Evolutionary conservation across 2,113 vertebrate genomes (phyloP), one percentile per base, ranked within the genome.

Genomic region (Murina feae): DNA sequence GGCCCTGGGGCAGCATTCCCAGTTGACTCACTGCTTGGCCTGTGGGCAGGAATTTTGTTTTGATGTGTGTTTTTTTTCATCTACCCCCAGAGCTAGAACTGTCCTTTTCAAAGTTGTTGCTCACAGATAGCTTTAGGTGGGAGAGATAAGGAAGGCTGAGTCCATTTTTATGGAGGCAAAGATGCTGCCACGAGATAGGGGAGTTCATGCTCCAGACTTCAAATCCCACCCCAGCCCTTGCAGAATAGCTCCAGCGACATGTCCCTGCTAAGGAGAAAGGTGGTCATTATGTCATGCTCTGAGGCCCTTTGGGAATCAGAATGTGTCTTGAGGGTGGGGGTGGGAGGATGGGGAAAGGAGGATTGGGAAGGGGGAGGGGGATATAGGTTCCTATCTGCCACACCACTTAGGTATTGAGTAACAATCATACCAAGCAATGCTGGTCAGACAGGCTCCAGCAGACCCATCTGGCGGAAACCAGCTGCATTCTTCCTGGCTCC

Each of bases 391-490:
- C 47, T 87, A 13, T 65, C 51, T 89, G 25, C 71, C 17, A 3
- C 6, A 53, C 9, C 66, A 44, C 66, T 55, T 66, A 42, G 32
- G 39, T 66, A 10, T 35, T 80, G 65, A 91, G 75, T 90, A 60
- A 86, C 55, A 47, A 44, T 78, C 74, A 51, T 55, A 68, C 37
- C 39, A 69, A 81, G 65, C 17, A 51, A 63, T 17, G 21, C 53
- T 78, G 76, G 71, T 74, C 84, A 74, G 80, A 91, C 94, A 94
- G 94, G 80, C 75, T 81, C 55, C 14, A 1, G 65, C 89, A 72
- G 76, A 89, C 23, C 49, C 66, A 66, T 42, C 93, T 75, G 55
- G 68, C 37, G 69, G 5, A 39, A 87, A 69, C 83, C 86, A 91
- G 89, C 53, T 74, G 71, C 76, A 55, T 58, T 78, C 39, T 76